Evolutionary conservation across 2,113 vertebrate species (phyloP), one percentile per base, ranked within the genome.

Genomic region (Aptenodytes patagonicus): DNA sequence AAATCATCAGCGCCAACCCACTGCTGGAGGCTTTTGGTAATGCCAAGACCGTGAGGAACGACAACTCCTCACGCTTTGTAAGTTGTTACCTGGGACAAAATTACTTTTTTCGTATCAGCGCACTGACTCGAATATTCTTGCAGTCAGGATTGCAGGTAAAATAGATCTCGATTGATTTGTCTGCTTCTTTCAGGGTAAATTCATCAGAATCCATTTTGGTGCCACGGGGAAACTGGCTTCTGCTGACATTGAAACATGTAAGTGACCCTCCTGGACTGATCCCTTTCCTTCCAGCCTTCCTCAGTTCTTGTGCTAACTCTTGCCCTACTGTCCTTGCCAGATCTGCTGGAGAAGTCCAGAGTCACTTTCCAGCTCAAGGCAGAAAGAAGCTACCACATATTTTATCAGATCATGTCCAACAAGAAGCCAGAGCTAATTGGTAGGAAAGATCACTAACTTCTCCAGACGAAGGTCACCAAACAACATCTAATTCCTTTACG

Each of bases 201-300:
- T 99, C 89, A 99, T 99, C 96, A 97, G 99, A 94, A 99, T 99
- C 95, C 99, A 99, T 90, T 99, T 99, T 96, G 99, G 99, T 24
- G 95, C 98, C 60, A 98, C 99, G 9, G 99, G 99, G 25, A 99
- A 99, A 95, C 93, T 99, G 83, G 98, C 99, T 78, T 99, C 99
- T 73, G 99, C 99, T 97, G 99, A 99, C 93, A 99, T 99, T 95
- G 99, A 99, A 98, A 99, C 99, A 40, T 99, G 99, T 99, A 97
- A 98, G 98, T 65, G 49, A 46, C 36, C 32, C 38, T 82, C 28
- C 47, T 24, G n/a, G 25, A 9, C 36, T 69, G 31, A 32, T 29
- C 26, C 49, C 29, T 22, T 36, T 36, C 42, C 31, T 38, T 36
- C 36, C 54, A 64, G 29, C 69, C 28, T 62, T 38, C 17, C 58